phyloP scores from a whole-genome alignment of 2,888 invertebrate genomes.

The Pteria penguin region DNA sequence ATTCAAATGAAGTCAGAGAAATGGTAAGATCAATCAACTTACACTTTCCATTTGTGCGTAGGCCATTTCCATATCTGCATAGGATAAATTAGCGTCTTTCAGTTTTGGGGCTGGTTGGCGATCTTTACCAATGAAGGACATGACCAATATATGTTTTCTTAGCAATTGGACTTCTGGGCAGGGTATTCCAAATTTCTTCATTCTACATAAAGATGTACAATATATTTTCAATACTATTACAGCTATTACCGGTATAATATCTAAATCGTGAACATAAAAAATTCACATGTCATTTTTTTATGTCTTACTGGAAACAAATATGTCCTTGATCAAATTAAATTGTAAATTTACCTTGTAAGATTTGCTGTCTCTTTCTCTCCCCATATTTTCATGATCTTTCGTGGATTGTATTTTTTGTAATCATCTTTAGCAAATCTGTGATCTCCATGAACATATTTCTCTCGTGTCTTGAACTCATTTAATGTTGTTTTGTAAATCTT shows the following conservation, averaged over 20 bases:
- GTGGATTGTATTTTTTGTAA: conserved; percentile 82
- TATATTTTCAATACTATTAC: neutral
- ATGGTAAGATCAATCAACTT: too few species aligned
- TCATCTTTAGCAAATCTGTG: conserved; percentile 83
- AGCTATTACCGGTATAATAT: neutral
- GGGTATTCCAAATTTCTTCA: conserved; percentile 81
- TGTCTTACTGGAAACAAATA: too few species aligned
- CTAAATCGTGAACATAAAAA: neutral
- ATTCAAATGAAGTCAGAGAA: too few species aligned
- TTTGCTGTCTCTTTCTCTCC: conserved; percentile 84
- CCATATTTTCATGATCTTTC: conserved; percentile 84
- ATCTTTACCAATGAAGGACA: conserved; percentile 83
- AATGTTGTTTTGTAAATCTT: conserved; percentile 84
- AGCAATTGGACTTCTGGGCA: conserved; percentile 83
- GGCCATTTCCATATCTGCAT: conserved; percentile 80
- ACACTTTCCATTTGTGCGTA: conserved; percentile 81
- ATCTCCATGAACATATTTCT: conserved; percentile 83
- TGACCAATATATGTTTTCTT: conserved; percentile 83
- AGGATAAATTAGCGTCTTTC: conserved; percentile 80
- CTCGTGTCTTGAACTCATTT: conserved; percentile 83
- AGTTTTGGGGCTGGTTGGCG: conserved; percentile 82
- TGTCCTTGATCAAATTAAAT: too few species aligned
- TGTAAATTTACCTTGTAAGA: conserved; percentile 82
- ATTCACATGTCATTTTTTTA: neutral
- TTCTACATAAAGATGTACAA: conserved; percentile 70